phyloP scores from a whole-genome alignment of 2,888 invertebrate genomes.

The Spodoptera exigua region DNA sequence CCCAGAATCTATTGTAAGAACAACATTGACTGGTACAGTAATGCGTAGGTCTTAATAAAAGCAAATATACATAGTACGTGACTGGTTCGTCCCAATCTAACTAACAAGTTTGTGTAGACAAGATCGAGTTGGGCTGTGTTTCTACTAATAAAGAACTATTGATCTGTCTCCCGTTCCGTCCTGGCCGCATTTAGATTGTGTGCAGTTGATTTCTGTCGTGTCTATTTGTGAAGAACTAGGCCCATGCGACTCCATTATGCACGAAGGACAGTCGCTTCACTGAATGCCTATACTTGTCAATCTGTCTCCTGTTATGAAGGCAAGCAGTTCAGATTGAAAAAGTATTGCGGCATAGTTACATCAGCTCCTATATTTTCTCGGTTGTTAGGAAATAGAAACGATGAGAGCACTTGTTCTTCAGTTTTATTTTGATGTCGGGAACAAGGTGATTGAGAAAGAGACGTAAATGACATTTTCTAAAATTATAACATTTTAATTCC shows the following conservation, averaged over 20 bases:
- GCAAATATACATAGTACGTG: background rate
- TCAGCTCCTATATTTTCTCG: background rate
- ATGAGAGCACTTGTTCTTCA: too few relatives aligned
- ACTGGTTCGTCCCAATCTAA: background rate
- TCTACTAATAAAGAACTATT: constrained; percentile 34
- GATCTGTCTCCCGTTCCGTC: constrained; percentile 23
- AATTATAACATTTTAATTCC: too few relatives aligned
- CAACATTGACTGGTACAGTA: too few relatives aligned
- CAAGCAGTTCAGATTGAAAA: too few relatives aligned
- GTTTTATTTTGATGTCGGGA: too few relatives aligned
- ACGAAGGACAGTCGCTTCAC: constrained; percentile 4
- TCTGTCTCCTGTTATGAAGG: constrained; percentile 1
- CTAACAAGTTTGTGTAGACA: constrained; percentile 11
- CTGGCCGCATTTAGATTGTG: constrained; percentile 18
- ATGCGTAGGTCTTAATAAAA: background rate
- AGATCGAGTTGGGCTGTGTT: constrained; percentile 2
- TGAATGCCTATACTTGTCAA: constrained; percentile 5
- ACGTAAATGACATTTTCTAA: too few relatives aligned
- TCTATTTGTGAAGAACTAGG: constrained; percentile 37
- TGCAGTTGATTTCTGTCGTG: constrained; percentile 24
- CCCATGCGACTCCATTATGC: constrained; percentile 33
- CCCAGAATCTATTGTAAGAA: too few relatives aligned
- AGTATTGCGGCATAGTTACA: background rate
- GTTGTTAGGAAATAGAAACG: too few relatives aligned
- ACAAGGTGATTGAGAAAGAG: too few relatives aligned